Percentiles rank a stretch among this genome's conserved stretches.
These are phyloP conservation scores for Anastrepha ludens DNA, from an alignment of 1,140 invertebrate species.

Conservation along the genomic window DNA sequence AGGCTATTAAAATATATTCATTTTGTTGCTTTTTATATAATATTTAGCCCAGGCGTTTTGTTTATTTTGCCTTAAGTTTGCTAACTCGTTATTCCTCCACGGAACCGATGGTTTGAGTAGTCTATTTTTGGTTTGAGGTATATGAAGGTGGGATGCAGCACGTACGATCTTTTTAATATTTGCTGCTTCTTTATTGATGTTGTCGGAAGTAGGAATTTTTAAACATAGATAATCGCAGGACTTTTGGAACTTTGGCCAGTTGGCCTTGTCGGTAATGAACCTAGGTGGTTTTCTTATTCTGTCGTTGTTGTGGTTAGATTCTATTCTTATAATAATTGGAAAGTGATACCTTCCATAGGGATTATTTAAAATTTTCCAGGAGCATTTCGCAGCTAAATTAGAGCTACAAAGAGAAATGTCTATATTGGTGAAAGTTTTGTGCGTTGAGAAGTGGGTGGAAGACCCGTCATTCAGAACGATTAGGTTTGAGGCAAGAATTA, in stretches of 20 bases:
- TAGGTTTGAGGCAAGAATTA: constrained; percentile 1
- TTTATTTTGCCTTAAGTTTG: background rate
- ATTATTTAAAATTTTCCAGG: constrained; percentile 13
- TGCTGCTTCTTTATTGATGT: constrained; percentile 13
- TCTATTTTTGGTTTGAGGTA: background rate
- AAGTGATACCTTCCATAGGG: constrained; percentile 34
- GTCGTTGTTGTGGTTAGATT: constrained; percentile 1
- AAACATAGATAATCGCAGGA: background rate
- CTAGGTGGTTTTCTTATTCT: background rate
- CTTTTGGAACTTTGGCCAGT: background rate
- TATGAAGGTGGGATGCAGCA: background rate
- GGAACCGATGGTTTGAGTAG: background rate
- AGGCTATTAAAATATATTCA: background rate
- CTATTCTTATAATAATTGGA: constrained; percentile 7
- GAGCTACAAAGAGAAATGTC: constrained; percentile 5
- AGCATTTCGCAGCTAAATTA: constrained; percentile 12
- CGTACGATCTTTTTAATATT: background rate
- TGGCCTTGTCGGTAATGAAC: background rate
- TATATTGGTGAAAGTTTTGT: constrained; percentile 17
- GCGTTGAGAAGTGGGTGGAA: constrained; percentile 28
- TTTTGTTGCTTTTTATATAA: background rate
- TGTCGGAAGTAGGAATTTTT: background rate
- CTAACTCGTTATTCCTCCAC: background rate
- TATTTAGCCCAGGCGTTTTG: background rate
- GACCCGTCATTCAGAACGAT: constrained; percentile 17